These are phyloP conservation scores for Euplagia quadripunctaria DNA, from an alignment of 2,888 invertebrate genomes.

Conservation along the genomic window DNA sequence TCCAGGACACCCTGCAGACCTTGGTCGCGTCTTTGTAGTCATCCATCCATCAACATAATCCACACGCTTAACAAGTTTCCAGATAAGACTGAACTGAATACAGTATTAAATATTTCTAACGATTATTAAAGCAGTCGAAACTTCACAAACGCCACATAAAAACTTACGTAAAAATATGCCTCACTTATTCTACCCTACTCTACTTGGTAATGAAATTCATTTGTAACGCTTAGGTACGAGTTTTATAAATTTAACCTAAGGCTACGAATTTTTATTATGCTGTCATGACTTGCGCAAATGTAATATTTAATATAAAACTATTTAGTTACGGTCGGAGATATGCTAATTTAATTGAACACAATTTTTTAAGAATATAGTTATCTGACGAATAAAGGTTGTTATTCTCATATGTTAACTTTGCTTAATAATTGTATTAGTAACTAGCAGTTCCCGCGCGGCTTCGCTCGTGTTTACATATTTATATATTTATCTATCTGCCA, in stretches of 20 bases:
- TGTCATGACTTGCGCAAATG: conserved; percentile 12
- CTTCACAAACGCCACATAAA: conserved; percentile 29
- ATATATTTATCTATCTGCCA: no score
- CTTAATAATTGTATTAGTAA: no score
- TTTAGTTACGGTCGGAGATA: neutral
- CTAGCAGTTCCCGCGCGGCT: no score
- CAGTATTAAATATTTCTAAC: conserved; percentile 36
- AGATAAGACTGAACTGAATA: conserved; percentile 17
- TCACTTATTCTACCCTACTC: conserved; percentile 5
- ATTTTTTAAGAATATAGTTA: neutral
- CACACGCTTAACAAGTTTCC: neutral
- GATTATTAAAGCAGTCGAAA: conserved; percentile 29
- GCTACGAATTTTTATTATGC: conserved; percentile 12
- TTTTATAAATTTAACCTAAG: conserved; percentile 14
- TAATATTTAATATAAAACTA: neutral
- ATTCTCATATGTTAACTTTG: neutral
- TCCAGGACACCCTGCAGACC: neutral
- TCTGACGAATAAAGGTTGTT: neutral
- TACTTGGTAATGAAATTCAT: conserved; percentile 20
- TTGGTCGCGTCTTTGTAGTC: neutral
- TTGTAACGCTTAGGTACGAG: conserved; percentile 17
- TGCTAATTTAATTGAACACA: neutral
- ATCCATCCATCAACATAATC: neutral
- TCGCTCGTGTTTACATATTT: no score
- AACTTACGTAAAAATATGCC: conserved; percentile 10